Conservation (phyloP, 2,113 vertebrate genomes). For the Cyphomyrus plagiostoma region DNA sequence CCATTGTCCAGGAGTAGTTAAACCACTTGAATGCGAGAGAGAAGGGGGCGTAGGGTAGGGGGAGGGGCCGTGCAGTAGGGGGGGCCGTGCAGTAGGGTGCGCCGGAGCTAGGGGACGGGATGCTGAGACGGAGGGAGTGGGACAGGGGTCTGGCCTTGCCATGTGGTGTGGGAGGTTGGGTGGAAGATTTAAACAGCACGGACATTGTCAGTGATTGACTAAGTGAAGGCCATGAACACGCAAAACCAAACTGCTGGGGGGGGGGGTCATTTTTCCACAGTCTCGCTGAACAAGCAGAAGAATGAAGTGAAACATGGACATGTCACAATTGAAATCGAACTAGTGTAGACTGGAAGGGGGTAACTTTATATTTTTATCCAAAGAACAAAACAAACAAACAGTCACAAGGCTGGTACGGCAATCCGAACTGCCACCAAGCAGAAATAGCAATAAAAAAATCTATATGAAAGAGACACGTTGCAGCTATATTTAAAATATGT, state of each 20-base stretch:
- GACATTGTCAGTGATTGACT: background rate
- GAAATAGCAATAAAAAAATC: background rate
- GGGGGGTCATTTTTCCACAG: background rate
- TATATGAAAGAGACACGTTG: background rate
- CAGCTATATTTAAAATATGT: background rate
- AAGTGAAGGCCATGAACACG: background rate
- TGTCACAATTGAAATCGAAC: background rate
- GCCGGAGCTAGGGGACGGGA: background rate
- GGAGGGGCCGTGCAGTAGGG: constrained; percentile 25
- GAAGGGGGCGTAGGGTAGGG: constrained; percentile 36
- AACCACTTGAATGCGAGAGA: constrained; percentile 31
- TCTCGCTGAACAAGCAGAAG: background rate
- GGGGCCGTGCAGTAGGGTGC: constrained; percentile 31
- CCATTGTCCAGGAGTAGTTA: constrained; percentile 44
- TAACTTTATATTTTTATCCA: background rate
- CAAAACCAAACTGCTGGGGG: background rate
- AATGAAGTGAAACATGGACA: background rate
- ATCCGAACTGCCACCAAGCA: background rate
- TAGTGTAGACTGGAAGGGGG: background rate
- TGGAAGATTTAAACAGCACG: background rate
- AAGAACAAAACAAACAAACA: background rate
- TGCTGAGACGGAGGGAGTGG: background rate
- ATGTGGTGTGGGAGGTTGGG: background rate
- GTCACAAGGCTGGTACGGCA: background rate
- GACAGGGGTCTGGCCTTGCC: background rate